phyloP scores from a whole-genome alignment of 2,888 invertebrate species.

The Clitarchus hookeri region DNA sequence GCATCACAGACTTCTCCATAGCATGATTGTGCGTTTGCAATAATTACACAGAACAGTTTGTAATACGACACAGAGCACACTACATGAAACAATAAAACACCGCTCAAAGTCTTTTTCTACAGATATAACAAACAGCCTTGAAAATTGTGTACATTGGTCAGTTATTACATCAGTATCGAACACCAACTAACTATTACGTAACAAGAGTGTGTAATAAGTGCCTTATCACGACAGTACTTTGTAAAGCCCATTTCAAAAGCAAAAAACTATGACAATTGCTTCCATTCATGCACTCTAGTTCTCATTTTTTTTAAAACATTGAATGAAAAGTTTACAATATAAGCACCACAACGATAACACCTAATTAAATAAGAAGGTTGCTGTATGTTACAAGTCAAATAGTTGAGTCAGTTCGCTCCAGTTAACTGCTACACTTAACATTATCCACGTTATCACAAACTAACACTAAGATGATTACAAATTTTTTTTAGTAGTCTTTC shows the following conservation, averaged over 20 bases:
- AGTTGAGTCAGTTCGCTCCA: too few species aligned
- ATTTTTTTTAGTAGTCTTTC: too few species aligned
- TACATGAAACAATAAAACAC: background rate
- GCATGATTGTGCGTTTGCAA: constrained; percentile 10
- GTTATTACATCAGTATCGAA: background rate
- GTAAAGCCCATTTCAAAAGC: background rate
- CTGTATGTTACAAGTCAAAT: too few species aligned
- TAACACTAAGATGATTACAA: too few species aligned
- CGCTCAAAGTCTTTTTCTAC: background rate
- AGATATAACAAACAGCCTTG: background rate
- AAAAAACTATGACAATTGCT: background rate
- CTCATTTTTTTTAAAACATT: background rate
- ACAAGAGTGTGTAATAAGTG: background rate
- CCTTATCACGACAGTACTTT: background rate
- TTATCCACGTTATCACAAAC: too few species aligned
- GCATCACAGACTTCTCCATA: constrained; percentile 9
- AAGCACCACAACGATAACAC: background rate
- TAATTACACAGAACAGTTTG: background rate
- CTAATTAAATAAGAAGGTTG: too few species aligned
- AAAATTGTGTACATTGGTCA: background rate
- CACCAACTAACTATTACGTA: background rate
- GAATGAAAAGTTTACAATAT: background rate
- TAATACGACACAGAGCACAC: background rate
- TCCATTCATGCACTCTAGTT: background rate
- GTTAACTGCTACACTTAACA: too few species aligned